Base-by-base conservation (phyloP, 2,113 vertebrate species). In the Ceratotherium simum region DNA sequence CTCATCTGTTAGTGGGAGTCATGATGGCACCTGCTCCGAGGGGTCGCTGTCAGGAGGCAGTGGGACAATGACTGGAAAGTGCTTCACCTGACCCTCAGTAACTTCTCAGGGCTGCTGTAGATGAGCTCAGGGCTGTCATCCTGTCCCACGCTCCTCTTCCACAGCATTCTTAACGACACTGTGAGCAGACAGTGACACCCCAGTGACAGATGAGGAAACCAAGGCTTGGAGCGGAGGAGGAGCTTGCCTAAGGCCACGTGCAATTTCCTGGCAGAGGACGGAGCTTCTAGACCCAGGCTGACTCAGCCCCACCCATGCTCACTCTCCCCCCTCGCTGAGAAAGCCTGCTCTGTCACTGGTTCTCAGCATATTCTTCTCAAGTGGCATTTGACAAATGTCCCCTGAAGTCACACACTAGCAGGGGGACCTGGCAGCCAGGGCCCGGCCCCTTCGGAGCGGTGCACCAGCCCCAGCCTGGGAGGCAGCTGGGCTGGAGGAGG, bases 401-500 rank as follows among this genome's bases (percentile, higher is more conserved):
- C 46, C 36, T 20, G 14, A 58, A 39, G 9, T 73, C 58, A 81
- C 18, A 67, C 5, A 1, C 3, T 46, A 60, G 58, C 23, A 31
- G 8, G 11, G 39, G 17, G 78, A 72, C 3, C 18, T 16, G 1
- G 0, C 8, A 42, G 39, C 46, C 14, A 56, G 23, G 14, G 18
- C 29, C 60, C 13, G 25, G 4, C 29, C 54, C 31, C 33, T 7
- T 79, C 25, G 3, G 29, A 78, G 54, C 76, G 20, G 76, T n/a
- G 21, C 2, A 2, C 2, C 18, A 6, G 42, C 29, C 58, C 18
- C 39, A 6, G 36, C 9, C 8, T 5, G 1, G 12, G 21, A 51
- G 12, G 7, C 0, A 84, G 46, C 62, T 8, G 36, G 21, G 69
- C 2, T 39, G 14, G 31, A 46, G 3, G 62, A 92, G 42, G 48